Evolutionary conservation across 2,113 vertebrate genomes (phyloP).

Genomic region (Mixornis gularis): DNA sequence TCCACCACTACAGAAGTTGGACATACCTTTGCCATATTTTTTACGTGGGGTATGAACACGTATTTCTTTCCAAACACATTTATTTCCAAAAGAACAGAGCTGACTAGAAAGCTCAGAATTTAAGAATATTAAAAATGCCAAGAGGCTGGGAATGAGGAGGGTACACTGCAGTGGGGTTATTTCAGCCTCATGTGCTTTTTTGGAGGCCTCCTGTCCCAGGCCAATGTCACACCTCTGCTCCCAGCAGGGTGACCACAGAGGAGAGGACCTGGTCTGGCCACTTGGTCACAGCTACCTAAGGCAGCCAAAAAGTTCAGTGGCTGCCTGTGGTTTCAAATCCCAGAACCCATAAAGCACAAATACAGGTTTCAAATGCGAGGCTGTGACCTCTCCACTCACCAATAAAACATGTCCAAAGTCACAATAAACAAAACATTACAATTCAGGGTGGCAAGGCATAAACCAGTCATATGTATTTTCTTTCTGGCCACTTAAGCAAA

Average conservation of each 20-base stretch:
- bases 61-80: neutral
- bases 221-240: neutral
- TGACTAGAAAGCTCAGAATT: neutral
- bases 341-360: slow-evolving; percentile 54
- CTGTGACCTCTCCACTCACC: slow-evolving; percentile 50
- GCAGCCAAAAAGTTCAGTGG: neutral
- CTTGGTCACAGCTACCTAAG: slow-evolving; percentile 16
- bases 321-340: slow-evolving; percentile 61
- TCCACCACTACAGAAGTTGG: neutral
- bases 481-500: slow-evolving; percentile 56
- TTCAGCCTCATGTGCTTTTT: neutral
- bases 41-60: neutral
- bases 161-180: neutral
- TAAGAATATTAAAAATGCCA: neutral
- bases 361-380: slow-evolving; percentile 20
- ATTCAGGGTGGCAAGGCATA: slow-evolving; percentile 59
- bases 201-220: neutral
- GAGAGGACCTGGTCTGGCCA: neutral
- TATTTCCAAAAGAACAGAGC: neutral
- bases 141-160: neutral
- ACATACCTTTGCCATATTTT: neutral
- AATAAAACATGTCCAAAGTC: slow-evolving; percentile 54
- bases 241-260: neutral
- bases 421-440: slow-evolving; percentile 61
- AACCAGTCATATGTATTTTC: slow-evolving; percentile 47